Percentiles rank a stretch among this genome's conserved stretches.
These are phyloP conservation scores for Anodontia alba DNA, from an alignment of 2,888 invertebrate genomes.

Conservation along the genomic window DNA sequence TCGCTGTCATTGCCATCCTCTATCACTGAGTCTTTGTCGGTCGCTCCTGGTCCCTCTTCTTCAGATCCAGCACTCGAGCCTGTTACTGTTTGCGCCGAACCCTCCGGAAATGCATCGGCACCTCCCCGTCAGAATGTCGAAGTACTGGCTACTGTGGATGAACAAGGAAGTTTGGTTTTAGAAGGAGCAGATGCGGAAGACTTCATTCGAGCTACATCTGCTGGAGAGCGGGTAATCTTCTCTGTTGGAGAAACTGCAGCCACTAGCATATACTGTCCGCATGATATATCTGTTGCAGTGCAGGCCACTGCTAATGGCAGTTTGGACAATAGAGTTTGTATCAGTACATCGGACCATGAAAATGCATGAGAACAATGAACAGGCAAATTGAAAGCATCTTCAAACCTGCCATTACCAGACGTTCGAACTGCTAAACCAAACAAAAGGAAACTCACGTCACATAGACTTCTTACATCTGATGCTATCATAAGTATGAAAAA, in stretches of 20 bases:
- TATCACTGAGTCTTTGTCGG: not conserved
- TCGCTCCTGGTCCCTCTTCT: not conserved
- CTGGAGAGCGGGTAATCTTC: no score
- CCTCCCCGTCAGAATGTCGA: no score
- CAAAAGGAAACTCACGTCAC: not conserved
- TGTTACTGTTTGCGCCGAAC: not conserved
- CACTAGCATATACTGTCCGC: not conserved
- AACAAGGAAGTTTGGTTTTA: no score
- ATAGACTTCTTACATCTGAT: not conserved
- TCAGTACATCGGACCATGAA: not conserved
- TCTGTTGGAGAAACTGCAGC: no score
- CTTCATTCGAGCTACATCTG: no score
- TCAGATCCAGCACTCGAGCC: not conserved
- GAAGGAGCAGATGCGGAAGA: no score
- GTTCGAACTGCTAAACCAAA: no score
- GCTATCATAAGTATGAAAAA: not conserved
- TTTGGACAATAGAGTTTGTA: not conserved
- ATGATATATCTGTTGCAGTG: not conserved
- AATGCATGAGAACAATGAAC: no score
- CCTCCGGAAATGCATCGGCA: no score
- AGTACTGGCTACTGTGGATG: no score
- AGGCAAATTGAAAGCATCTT: not conserved
- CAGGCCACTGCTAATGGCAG: not conserved
- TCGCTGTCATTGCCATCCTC: not conserved
- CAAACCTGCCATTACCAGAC: not conserved